Evolutionary conservation across 1,140 invertebrate species (phyloP), one percentile per base, ranked within the genome.

Genomic region (Papilio polytes): DNA sequence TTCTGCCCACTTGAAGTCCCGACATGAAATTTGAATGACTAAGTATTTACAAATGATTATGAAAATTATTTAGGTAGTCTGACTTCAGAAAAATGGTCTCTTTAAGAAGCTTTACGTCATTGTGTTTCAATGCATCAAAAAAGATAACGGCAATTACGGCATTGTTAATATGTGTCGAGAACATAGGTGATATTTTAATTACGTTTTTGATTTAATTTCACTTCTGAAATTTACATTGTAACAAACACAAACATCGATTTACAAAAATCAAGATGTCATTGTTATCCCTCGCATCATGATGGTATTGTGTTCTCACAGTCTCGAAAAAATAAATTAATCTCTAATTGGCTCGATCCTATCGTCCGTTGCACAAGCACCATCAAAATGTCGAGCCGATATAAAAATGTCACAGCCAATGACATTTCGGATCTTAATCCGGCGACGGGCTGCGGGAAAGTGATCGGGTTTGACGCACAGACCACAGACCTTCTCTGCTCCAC

Each of bases 391-490:
- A 88, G 82, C 89, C 86, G 87, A 88, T 89, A 93, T 94, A 93
- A 94, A 93, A 93, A 94, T 93, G 91, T 94, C 92, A 94, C 84
- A 87, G 88, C 88, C 85, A 90, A 84, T 92, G 92, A 93, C 92
- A 94, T 93, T 94, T 94, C 77, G 89, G 85, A 89, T 89, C 83
- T 89, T 92, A 92, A 92, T 92, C 92, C 92, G 87, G 80, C 51
- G 80, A 74, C 80, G 48, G 81, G 77, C 80, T 84, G 80, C 84
- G 83, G 87, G 91, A 93, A 92, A 94, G 91, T 92, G 91, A 91
- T 91, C 88, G 87, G 86, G 83, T 89, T 87, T 88, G 86, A 87
- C 83, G 86, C 83, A 78, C 84, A 85, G 87, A 89, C 87, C 83
- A 78, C 84, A 85, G 87, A 89, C 87, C 87, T 90, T 88, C 88